Base-by-base conservation (phyloP, 2,888 invertebrate genomes). In the Zhuqinia jingwanae region DNA sequence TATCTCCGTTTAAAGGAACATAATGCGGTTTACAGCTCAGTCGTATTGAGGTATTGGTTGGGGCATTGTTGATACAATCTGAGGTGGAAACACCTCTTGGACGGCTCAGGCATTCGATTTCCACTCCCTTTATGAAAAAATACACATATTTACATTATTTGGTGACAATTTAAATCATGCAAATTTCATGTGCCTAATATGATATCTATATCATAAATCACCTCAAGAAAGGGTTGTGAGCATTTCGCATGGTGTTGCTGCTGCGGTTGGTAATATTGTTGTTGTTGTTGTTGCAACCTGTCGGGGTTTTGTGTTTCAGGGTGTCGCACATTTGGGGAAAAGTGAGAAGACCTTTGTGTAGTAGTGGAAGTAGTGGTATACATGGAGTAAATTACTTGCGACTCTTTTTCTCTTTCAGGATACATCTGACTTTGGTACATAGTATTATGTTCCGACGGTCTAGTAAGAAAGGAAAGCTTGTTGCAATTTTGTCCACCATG, bases 31-130 rank as follows among this genome's bases (percentile, higher is more conserved):
- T 87, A 45, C 87, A 87, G 22, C 76, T 76, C 10, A 87, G 20
- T 11, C 75, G 65, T 1, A 81, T 76, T 42, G 22, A 68, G 15
- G 87, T 77, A 22, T 53, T 50, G 15, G 47, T 27, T 68, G 77
- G 79, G 20, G 87, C 87, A 53, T 25, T 53, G 13, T 82, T 81
- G 25, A 82, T 87, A 58, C 87, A 87, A 10, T 87, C 87, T 22
- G 20, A 13, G 5, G n/a, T 78, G 42, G 70, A 56, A n/a, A 70
- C 47, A 13, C 73, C 63, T 50, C 45, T 15, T 22, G 13, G 50
- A 6, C 85, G 30, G 60, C 60, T 73, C 2, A 83, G n/a, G 27
- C 85, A 85, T 30, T 79, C 79, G 27, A 85, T 85, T n/a, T 85
- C 85, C 6, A 85, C 73, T 6, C 85, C 85, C 85, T 85, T 8